These are phyloP conservation scores for Leptura quadrifasciata DNA, from an alignment of 2,888 invertebrate species.

Conservation along the genomic window DNA sequence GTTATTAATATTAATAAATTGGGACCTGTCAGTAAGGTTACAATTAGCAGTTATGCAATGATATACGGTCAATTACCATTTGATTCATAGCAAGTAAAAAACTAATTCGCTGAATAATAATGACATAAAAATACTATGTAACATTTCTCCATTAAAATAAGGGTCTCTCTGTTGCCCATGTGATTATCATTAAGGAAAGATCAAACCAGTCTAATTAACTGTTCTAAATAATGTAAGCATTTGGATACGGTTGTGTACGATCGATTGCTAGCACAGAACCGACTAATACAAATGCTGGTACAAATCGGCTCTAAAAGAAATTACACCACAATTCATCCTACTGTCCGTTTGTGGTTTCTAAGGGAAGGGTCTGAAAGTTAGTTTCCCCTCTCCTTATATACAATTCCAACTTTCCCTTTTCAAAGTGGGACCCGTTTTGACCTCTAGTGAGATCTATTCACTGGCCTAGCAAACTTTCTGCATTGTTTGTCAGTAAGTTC, in stretches of 20 bases:
- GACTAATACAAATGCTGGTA: constrained; percentile 3
- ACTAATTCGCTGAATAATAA: too few species aligned
- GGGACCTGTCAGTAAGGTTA: too few species aligned
- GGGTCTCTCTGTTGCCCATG: too few species aligned
- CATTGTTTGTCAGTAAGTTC: background rate
- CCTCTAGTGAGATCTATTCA: constrained; percentile 21
- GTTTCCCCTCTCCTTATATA: constrained; percentile 23
- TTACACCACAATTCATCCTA: constrained; percentile 40
- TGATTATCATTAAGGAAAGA: too few species aligned
- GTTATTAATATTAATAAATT: too few species aligned
- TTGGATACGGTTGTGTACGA: background rate
- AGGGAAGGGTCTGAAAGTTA: constrained; percentile 34
- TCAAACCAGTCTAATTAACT: background rate
- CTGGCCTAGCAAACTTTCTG: constrained; percentile 4
- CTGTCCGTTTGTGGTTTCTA: constrained; percentile 32
- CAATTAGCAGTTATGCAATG: too few species aligned
- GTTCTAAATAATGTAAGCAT: background rate
- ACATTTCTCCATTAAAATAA: too few species aligned
- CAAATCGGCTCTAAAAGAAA: constrained; percentile 21
- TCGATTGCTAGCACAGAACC: background rate
- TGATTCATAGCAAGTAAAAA: too few species aligned
- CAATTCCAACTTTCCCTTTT: constrained; percentile 15
- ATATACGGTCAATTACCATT: too few species aligned
- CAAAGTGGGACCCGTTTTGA: background rate
- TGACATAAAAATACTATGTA: too few species aligned